Base-by-base conservation (phyloP, 2,797 vertebrate genomes). In the Enteromius paludinosus region DNA sequence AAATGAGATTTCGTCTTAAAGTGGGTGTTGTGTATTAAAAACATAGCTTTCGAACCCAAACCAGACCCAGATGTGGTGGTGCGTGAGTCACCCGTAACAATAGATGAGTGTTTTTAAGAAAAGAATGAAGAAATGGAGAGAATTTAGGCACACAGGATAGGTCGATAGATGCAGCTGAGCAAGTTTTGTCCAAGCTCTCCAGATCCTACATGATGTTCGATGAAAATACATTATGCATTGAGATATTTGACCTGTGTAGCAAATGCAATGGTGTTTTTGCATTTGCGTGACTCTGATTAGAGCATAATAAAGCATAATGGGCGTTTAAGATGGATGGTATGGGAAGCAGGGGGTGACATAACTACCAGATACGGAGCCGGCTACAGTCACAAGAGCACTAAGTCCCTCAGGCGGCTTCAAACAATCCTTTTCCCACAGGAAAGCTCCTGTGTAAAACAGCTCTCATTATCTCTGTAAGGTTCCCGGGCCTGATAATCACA, bases 391-490 rank as follows among this genome's bases (percentile, higher is more conserved):
- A 54, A 56, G 72, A 82, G 38, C 78, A 45, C 25, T 23, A 33
- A 64, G 28, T 70, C 75, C 77, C 61, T 80, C 62, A 35, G 81
- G 66, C 83, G 43, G 25, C 6, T 73, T 70, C 83, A 49, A 62
- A 69, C 54, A 64, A 38, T 71, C 33, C 38, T 62, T 74, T 87
- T 86, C 83, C 85, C 87, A 79, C 83, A 79, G 78, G 78, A 85
- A 82, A 74, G 20, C 81, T 86, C 69, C 78, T 71, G 83, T 79
- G 56, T 78, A 79, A 84, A 68, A 83, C 56, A 68, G 47, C 74
- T 23, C 65, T 88, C 62, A 83, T 87, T 87, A 84, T 88, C 80
- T 88, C 78, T 83, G 38, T 73, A 80, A 49, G 68, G 82, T 83
- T 81, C 84, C 54, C 74, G 38, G 52, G 80, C 78, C 70, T 54